Evolutionary conservation across 2,888 invertebrate species (phyloP).

Genomic region (Dasysyrphus tricinctus): DNA sequence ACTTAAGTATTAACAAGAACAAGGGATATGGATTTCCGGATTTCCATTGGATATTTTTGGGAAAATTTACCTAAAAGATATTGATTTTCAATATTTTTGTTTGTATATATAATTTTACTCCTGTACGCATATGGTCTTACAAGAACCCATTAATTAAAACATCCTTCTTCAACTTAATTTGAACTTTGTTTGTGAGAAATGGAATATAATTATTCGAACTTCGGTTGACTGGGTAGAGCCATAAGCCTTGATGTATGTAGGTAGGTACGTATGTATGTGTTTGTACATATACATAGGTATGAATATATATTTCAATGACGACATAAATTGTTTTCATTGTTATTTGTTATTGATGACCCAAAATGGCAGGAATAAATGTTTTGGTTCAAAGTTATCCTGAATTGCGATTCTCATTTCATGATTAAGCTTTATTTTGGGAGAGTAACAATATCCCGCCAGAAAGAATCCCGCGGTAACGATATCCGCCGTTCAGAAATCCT

Average conservation of each 20-base stretch:
- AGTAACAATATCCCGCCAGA: too few relatives aligned
- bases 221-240: background rate
- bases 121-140: constrained; percentile 13
- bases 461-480: too few relatives aligned
- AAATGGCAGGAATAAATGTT: too few relatives aligned
- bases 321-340: too few relatives aligned
- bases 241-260: background rate
- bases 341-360: too few relatives aligned
- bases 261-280: background rate
- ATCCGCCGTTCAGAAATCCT: too few relatives aligned
- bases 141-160: constrained; percentile 16
- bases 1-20: background rate
- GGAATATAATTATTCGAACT: background rate
- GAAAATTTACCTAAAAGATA: background rate
- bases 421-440: too few relatives aligned
- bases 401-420: too few relatives aligned
- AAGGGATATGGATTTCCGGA: background rate
- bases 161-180: background rate
- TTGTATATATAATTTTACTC: constrained; percentile 1
- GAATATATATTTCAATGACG: too few relatives aligned
- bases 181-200: background rate
- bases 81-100: constrained; percentile 8
- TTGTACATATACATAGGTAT: background rate
- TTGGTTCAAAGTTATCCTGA: too few relatives aligned
- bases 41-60: background rate